A percentile compares a stretch with the other conserved stretches of the same genome.
Conservation (phyloP, 2,797 vertebrate genomes). For the Characodon lateralis region DNA sequence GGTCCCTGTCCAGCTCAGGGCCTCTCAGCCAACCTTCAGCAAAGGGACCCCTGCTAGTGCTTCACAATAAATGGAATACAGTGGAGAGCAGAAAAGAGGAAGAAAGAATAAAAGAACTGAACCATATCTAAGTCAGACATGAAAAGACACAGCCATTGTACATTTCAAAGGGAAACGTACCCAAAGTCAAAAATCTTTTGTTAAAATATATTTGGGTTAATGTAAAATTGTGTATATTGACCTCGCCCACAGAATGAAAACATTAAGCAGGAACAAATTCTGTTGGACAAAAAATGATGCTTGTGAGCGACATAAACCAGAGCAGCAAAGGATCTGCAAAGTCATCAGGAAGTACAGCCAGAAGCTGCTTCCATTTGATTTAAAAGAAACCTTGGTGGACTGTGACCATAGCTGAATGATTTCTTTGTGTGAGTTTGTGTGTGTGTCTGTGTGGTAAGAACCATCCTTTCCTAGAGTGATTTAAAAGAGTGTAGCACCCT, state of each 20-base stretch:
- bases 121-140: not conserved
- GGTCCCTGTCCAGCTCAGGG: conserved; percentile 12
- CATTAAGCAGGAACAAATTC: conserved; percentile 12
- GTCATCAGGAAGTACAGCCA: conserved; percentile 48
- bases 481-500: conserved; percentile 12
- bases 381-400: conserved; percentile 53
- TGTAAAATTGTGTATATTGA: conserved; percentile 10
- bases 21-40: conserved; percentile 13
- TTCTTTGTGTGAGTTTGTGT: conserved; percentile 32
- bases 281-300: conserved; percentile 24
- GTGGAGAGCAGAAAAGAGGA: conserved; percentile 2
- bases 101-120: conserved; percentile 3
- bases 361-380: conserved; percentile 46
- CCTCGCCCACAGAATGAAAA: conserved; percentile 1
- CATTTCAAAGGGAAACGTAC: not conserved
- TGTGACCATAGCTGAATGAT: conserved; percentile 35
- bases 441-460: conserved; percentile 11
- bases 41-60: conserved; percentile 18
- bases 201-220: not conserved
- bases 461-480: conserved; percentile 34
- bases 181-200: conserved; percentile 1
- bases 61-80: conserved; percentile 15
- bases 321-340: conserved; percentile 37
- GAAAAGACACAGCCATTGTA: not conserved
- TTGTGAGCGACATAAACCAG: conserved; percentile 35